Conservation (phyloP, 2,797 vertebrate genomes). For the Galaxias olidus region DNA sequence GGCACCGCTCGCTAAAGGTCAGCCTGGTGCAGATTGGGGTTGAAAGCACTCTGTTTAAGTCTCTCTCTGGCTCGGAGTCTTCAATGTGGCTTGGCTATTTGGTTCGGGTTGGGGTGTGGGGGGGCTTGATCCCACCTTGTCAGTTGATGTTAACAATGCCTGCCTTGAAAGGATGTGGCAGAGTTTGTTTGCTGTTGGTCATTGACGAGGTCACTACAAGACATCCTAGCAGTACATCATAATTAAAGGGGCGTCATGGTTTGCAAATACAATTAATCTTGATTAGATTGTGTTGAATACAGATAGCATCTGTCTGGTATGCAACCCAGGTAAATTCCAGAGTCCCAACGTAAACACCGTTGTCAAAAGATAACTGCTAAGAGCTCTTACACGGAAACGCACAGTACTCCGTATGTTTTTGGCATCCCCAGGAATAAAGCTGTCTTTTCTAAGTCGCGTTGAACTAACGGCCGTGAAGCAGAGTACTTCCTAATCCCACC, state of each 20-base stretch:
- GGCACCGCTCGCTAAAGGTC: slow-evolving; percentile 50
- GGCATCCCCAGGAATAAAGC: neutral
- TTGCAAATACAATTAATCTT: slow-evolving; percentile 1
- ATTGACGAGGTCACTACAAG: neutral
- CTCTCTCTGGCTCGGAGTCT: no score
- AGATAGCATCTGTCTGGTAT: neutral
- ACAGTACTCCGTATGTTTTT: neutral
- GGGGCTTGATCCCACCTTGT: no score
- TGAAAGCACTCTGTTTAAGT: no score
- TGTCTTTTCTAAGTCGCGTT: neutral
- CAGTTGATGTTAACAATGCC: no score
- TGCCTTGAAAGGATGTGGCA: neutral
- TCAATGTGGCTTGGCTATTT: no score
- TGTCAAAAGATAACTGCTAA: neutral
- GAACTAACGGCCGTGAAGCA: neutral
- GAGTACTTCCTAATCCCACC: neutral
- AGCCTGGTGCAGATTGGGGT: slow-evolving; percentile 56
- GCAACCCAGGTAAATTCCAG: slow-evolving; percentile 2
- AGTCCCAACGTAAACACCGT: neutral
- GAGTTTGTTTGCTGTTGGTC: neutral
- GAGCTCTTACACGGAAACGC: neutral
- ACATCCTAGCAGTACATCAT: neutral
- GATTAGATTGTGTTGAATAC: slow-evolving; percentile 5
- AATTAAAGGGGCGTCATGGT: neutral
- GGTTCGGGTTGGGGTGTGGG: no score